Evolutionary conservation across 2,797 vertebrate genomes (phyloP), one percentile per base, ranked within the genome.

Genomic region (Danio kyathit): DNA sequence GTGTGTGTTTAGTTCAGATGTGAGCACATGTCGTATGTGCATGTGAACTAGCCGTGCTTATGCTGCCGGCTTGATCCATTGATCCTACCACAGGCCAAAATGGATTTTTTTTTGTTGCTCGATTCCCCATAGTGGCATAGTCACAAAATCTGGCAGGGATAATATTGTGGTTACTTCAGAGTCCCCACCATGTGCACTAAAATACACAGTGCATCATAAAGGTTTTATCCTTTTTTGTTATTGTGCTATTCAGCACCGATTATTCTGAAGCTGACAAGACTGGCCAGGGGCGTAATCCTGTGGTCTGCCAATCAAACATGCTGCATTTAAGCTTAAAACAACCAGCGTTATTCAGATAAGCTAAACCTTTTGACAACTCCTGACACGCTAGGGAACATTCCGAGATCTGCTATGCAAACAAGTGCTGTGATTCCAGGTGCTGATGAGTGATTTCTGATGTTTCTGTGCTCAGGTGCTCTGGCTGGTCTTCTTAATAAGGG

Each of bases 361-460:
- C 74, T 14, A 74, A 84, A 11, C 14, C 17, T 76, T 61, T 48
- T 74, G 80, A 81, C 82, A n/a, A 17, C 67, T 84, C 80, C 29
- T n/a, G 56, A 79, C 82, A 79, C 17, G 71, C 79, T 43, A 52
- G 51, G 54, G 70, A 81, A 52, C 71, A 74, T 83, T 81, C 49
- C 29, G 17, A 69, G 75, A 69, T 76, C 65, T 81, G 57, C 57
- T 64, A 46, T 70, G 81, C 71, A 83, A 85, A 85, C 81, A 86
- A 17, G 64, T 57, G 63, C 21, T 80, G 74, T 75, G 77, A 57
- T 80, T 74, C 74, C 48, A 80, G 56, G 70, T 81, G 80, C 61
- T 66, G 40, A 51, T 63, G 78, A 73, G 56, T 67, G 81, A 43
- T 85, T 79, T 60, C 63, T 79, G 63, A 16, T 9, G 76, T 73